phyloP scores from a whole-genome alignment of 2,888 invertebrate genomes.

The Melinaea marsaeus region DNA sequence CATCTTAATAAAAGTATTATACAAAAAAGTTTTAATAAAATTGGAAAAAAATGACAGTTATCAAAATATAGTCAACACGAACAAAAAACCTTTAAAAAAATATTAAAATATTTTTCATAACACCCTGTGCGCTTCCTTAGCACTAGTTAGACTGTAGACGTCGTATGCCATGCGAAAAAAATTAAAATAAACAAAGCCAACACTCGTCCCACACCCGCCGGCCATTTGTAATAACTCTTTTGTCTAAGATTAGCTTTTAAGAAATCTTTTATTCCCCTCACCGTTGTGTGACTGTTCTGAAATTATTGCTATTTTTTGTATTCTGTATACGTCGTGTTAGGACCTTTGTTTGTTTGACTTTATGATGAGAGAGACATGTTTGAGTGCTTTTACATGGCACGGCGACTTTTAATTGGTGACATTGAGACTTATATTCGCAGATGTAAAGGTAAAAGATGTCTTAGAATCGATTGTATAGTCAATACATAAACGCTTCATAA shows the following conservation, averaged over 20 bases:
- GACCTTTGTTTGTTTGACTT: conserved; percentile 5
- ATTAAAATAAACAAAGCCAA: conserved; percentile 74
- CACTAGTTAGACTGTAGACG: conserved; percentile 46
- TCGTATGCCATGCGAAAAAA: conserved; percentile 62
- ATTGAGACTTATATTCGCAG: too few species aligned
- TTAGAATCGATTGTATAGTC: too few species aligned
- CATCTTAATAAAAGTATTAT: too few species aligned
- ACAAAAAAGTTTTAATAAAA: too few species aligned
- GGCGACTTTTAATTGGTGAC: background rate
- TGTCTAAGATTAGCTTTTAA: conserved; percentile 77
- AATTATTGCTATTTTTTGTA: conserved; percentile 35
- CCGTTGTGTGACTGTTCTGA: conserved; percentile 39
- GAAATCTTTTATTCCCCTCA: conserved; percentile 58
- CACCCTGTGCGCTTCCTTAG: conserved; percentile 55
- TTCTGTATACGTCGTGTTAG: conserved; percentile 9
- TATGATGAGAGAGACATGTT: conserved; percentile 3
- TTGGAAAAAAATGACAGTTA: too few species aligned
- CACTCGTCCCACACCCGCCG: conserved; percentile 68
- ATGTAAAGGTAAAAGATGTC: too few species aligned
- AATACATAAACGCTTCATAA: too few species aligned
- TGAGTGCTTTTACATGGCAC: background rate
- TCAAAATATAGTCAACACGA: too few species aligned
- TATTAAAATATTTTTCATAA: conserved; percentile 4
- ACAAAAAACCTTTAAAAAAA: background rate
- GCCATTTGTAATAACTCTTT: conserved; percentile 69